Percentiles rank a stretch among this genome's conserved stretches.
These are phyloP conservation scores for Anolis apletophallus DNA, from an alignment of 2,797 vertebrate genomes.

Conservation along the genomic window DNA sequence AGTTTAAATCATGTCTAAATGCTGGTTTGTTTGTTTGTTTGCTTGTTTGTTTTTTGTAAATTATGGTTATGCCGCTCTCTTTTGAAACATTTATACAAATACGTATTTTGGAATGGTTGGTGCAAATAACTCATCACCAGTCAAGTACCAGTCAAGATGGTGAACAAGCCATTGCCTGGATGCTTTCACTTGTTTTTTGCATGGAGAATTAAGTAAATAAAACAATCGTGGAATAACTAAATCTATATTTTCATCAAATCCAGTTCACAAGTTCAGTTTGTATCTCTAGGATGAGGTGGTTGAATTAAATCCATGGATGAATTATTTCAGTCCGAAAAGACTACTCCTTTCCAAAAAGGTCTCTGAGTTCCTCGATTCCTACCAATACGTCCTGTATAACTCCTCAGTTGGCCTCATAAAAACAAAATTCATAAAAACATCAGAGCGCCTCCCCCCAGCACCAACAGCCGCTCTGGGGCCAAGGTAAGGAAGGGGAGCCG, in stretches of 20 bases:
- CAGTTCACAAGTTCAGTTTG: neutral
- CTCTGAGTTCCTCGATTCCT: neutral
- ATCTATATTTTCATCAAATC: neutral
- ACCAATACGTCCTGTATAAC: neutral
- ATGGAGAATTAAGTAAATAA: no score
- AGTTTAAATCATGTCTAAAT: rapidly evolving
- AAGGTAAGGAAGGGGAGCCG: no score
- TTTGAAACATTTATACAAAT: neutral
- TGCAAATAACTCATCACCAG: no score
- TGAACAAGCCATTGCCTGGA: neutral
- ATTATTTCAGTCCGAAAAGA: no score
- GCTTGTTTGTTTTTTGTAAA: neutral
- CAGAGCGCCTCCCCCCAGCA: no score
- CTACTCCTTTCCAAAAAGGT: no score
- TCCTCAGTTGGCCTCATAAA: neutral
- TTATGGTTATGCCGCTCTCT: neutral
- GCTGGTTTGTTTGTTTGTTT: neutral
- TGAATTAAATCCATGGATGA: no score
- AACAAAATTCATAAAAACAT: neutral
- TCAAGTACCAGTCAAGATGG: no score
- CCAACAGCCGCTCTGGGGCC: no score
- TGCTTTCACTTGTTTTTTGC: neutral
- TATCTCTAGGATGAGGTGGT: neutral
- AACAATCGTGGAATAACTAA: neutral
- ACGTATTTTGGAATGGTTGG: neutral